Evolutionary conservation across 2,797 vertebrate species (phyloP).

Genomic region (Alectoris magna): DNA sequence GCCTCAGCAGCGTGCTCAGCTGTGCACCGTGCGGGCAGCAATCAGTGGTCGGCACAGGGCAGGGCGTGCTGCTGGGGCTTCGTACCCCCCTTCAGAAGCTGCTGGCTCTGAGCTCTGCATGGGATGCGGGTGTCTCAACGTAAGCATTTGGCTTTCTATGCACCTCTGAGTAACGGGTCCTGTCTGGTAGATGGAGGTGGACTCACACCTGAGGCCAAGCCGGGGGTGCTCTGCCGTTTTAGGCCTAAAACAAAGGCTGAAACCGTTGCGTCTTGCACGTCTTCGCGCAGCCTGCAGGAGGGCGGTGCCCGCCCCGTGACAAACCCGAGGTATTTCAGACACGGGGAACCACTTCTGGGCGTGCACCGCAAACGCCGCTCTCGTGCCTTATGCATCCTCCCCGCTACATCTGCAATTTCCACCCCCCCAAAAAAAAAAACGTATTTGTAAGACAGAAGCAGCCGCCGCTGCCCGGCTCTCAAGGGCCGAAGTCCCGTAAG

Average conservation of each 20-base stretch:
- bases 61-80: not conserved
- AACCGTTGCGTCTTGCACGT: not conserved
- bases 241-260: not conserved
- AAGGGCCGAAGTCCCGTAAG: not conserved
- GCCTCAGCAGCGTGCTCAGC: not conserved
- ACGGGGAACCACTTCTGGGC: not conserved
- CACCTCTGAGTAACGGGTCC: not conserved
- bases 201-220: not conserved
- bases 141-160: not conserved
- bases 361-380: not conserved
- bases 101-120: not conserved
- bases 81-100: not conserved
- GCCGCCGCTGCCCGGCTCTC: not conserved
- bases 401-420: not conserved
- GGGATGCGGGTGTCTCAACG: not conserved
- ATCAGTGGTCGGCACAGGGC: not conserved
- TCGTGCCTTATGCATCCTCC: not conserved
- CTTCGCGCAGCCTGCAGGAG: not conserved
- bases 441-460: not conserved
- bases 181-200: accelerated
- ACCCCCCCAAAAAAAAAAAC: not conserved
- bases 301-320: not conserved
- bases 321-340: not conserved
- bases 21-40: not conserved
- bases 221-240: not conserved